Evolutionary conservation across 2,888 invertebrate species (phyloP), one percentile per base, ranked within the genome.

Genomic region (Alsophila aescularia): DNA sequence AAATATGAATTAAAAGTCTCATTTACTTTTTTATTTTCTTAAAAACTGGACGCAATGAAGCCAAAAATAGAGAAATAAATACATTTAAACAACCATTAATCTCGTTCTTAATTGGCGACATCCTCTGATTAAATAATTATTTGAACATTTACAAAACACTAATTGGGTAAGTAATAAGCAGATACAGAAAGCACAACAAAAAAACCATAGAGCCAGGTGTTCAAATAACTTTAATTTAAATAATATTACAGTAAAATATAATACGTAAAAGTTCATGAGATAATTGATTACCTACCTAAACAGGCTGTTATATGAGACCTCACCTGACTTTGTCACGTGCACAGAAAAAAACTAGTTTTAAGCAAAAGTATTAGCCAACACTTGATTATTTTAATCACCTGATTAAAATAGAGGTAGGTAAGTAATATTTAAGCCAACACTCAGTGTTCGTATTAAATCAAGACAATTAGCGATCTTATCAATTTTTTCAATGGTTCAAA

Each of bases 131-230:
- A 16, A 37, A 16, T 37, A 27, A 53, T 42, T 34, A 48, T 8
- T 14, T 4, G 7, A 24, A 24, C 24, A 44, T 39, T 27, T 9
- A 37, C 10, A 34, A 37, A 18, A 44, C 12, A 54, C 55, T 51
- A 51, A 56, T 56, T 51, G 12, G 35, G 40, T 40, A 44, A 12
- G 21, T 39, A 41, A 47, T 52, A 29, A 37, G 34, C 24, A 55
- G 31, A 49, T 36, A 55, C 34, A 39, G 47, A 52, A 61, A 57
- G 41, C 45, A 43, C 14, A 9, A 9, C 5, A 37, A 44, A 45
- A 40, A 49, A 60, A 40, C n/a, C n/a, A n/a, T n/a, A 27, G 14
- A 37, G 32, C 34, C 59, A 60, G 64, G 58, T 64, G 62, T 60
- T 60, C 62, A 43, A 40, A 55, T 53, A 35, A 40, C 14, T 31